Percentiles rank a stretch among this genome's conserved stretches.
Conservation (phyloP, 1,140 invertebrate genomes). For the Pogonognathellus flavescens region DNA sequence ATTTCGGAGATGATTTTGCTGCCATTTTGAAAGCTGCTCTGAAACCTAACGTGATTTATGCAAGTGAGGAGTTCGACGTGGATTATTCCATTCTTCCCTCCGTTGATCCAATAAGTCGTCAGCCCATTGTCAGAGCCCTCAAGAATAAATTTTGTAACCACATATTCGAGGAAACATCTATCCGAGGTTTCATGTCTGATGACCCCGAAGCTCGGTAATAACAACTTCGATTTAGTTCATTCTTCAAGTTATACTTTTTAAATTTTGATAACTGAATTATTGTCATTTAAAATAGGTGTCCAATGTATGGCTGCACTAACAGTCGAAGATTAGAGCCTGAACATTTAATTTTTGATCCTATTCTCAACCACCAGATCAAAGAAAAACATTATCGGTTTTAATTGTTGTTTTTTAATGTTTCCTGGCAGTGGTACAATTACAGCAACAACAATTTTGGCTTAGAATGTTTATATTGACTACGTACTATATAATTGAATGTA, state of each 20-base stretch:
- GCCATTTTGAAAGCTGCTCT: neutral
- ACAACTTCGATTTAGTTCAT: neutral
- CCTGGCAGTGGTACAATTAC: neutral
- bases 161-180: constrained; percentile 58
- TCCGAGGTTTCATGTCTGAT: constrained; percentile 46
- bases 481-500: too few species aligned
- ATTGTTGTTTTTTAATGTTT: too few species aligned
- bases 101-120: constrained; percentile 59
- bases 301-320: constrained; percentile 57
- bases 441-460: neutral
- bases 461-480: too few species aligned
- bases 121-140: constrained; percentile 53
- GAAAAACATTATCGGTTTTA: neutral
- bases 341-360: constrained; percentile 51
- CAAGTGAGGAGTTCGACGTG: constrained; percentile 33
- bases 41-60: neutral
- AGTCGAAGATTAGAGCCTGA: constrained; percentile 7
- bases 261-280: neutral
- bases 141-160: constrained; percentile 63
- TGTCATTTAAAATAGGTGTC: constrained; percentile 56
- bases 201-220: constrained; percentile 54
- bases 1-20: neutral
- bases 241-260: too few species aligned
- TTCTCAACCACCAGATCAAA: neutral
- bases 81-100: constrained; percentile 58